Base-by-base conservation (phyloP, 2,113 vertebrate species). In the Parotia lawesii region DNA sequence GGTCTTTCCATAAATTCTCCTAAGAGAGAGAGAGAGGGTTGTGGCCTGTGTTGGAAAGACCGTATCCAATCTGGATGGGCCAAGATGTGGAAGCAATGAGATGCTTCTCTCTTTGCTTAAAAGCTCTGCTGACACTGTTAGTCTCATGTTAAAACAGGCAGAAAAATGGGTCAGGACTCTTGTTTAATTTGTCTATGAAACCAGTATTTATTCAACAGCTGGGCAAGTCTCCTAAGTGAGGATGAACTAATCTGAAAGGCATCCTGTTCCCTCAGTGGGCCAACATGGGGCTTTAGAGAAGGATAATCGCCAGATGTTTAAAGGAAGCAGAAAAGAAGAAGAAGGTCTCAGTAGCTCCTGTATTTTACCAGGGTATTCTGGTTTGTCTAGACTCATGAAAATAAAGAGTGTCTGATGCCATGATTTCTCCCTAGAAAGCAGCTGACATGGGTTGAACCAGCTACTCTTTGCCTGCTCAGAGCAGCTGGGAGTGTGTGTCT, bases 181-280 rank as follows among this genome's bases (percentile, higher is more conserved):
- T 85, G 33, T 89, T 96, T 87, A 38, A 81, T 79, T 94, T 93
- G 18, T 91, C 51, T 86, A 0, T 58, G 87, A 79, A 90, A 70
- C 45, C 6, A 27, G 47, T 77, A 76, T 93, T 85, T 92, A 66
- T 85, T 93, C 71, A 88, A 56, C 82, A 91, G 25, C 72, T 91
- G 74, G 37, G 48, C 82, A 95, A 67, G 40, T 37, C 56, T 95
- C 66, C 22, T 42, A 45, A 84, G 83, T 21, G 44, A 93, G 42
- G 56, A 77, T 94, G 94, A 96, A 50, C 80, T 93, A 89, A 83
- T 58, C 67, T 58, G 67, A 85, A 87, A 95, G 87, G 74, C 64
- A 74, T 89, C 77, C 51, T 85, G 10, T 60, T 85, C 35, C 72
- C 37, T 83, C 78, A 80, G 64, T 3, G 2, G 60, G 67, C 76